These are phyloP conservation scores for Irena cyanogastra DNA, from an alignment of 2,113 vertebrate species.

Conservation along the genomic window DNA sequence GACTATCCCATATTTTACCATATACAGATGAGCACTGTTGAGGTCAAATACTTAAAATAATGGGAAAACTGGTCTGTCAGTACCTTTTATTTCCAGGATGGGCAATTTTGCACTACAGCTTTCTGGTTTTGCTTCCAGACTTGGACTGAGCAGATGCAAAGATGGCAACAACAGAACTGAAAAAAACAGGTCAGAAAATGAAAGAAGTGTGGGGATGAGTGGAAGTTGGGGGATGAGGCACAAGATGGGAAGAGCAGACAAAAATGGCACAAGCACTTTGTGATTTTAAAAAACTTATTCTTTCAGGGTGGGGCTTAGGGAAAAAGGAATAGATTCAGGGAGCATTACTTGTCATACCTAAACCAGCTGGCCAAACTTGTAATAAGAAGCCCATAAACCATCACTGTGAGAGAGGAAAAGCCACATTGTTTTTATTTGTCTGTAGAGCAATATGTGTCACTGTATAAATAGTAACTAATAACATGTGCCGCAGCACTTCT, in stretches of 20 bases:
- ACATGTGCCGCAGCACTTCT: conserved; percentile 19
- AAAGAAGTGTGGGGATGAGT: rapidly evolving
- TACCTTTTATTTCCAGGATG: not conserved
- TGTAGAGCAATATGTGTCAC: conserved; percentile 39
- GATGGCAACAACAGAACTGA: not conserved
- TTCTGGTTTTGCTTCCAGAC: not conserved
- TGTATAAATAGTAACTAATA: conserved; percentile 55
- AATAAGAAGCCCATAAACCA: not conserved
- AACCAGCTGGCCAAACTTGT: not conserved
- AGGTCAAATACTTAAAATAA: not conserved
- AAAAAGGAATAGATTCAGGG: not conserved
- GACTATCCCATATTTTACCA: not conserved
- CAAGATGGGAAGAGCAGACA: not conserved
- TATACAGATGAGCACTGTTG: rapidly evolving
- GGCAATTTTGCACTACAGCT: not conserved
- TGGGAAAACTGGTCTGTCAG: not conserved
- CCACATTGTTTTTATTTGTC: conserved; percentile 52
- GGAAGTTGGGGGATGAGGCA: not conserved
- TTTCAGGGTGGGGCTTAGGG: rapidly evolving
- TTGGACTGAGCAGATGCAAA: not conserved
- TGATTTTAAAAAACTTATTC: not conserved
- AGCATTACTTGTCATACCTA: not conserved
- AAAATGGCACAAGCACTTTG: not conserved
- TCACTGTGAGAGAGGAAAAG: not conserved
- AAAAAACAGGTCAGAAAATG: not conserved